Evolutionary conservation across 1,140 invertebrate genomes (phyloP), one percentile per base, ranked within the genome.

Genomic region (Gryon sp.): DNA sequence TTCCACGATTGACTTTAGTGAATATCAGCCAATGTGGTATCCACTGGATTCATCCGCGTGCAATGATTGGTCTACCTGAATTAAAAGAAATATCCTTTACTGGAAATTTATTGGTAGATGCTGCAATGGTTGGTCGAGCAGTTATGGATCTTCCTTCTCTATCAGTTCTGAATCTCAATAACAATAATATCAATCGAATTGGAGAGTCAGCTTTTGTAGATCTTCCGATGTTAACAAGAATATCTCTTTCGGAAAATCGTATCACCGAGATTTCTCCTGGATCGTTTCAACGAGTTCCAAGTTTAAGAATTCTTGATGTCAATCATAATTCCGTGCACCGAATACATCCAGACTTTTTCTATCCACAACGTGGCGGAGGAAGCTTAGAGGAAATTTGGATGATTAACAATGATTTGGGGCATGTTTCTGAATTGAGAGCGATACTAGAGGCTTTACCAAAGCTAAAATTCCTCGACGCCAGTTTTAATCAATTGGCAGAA

Each of bases 171-270:
- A 90, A 92, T 62, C 80, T 96, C 2, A 93, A 94, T 80, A 82
- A 90, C 28, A 96, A 96, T 80, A 86, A 90, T 18, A 93, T 96
- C 5, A 91, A 91, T 36, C 90, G 90, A 62, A 85, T 97, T 0
- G 90, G 90, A 22, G 94, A 95, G 86, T 94, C 92, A 0, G 92
- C 93, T 0, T 96, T 97, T 84, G 93, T 95, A 0, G 94, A 96
- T 84, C 87, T 96, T 43, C 91, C 93, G 0, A 91, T 92, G 68
- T 86, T 96, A 6, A 90, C 92, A 43, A 92, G 92, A 52, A 59
- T 97, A 18, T 91, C 92, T 63, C 80, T 97, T 5, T 92, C 93
- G 2, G 90, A 91, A 55, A 96, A 96, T 82, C 87, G 91, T 20
- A 95, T 97, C 9, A 91, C 90, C 4, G 92, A 94, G 77, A 91